These are phyloP conservation scores for Sprattus sprattus DNA, from an alignment of 2,113 vertebrate genomes.

Conservation along the genomic window DNA sequence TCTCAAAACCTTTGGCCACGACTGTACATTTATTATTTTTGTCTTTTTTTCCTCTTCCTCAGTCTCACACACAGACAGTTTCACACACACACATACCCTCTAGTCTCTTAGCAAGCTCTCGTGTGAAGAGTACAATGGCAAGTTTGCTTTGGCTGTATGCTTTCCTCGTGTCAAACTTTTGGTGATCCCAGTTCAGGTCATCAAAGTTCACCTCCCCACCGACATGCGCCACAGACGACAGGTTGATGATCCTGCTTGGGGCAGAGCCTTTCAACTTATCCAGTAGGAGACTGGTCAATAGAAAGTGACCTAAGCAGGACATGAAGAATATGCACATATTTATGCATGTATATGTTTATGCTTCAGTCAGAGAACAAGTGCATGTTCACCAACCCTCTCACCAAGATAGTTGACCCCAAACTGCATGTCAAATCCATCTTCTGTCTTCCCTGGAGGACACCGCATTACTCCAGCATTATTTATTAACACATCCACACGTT, in stretches of 20 bases:
- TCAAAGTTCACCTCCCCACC: slow-evolving; percentile 80
- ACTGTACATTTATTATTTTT: no score
- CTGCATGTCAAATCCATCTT: slow-evolving; percentile 87
- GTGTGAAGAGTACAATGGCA: slow-evolving; percentile 80
- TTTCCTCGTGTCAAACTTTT: slow-evolving; percentile 79
- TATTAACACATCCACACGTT: slow-evolving; percentile 76
- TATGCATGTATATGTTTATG: background rate
- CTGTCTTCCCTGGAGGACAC: slow-evolving; percentile 79
- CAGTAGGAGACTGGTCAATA: slow-evolving; percentile 82
- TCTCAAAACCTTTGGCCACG: no score
- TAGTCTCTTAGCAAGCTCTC: slow-evolving; percentile 78
- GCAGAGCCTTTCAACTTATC: slow-evolving; percentile 79
- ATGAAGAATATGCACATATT: background rate
- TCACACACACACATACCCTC: slow-evolving; percentile 64
- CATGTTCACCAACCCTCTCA: slow-evolving; percentile 45
- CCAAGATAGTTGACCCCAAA: slow-evolving; percentile 85
- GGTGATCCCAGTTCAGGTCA: slow-evolving; percentile 83
- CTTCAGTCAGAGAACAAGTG: background rate
- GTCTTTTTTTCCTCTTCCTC: no score
- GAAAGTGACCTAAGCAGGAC: slow-evolving; percentile 76
- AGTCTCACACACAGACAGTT: no score
- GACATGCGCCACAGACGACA: slow-evolving; percentile 81
- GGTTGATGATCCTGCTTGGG: slow-evolving; percentile 80
- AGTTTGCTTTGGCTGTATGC: slow-evolving; percentile 91
- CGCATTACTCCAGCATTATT: slow-evolving; percentile 87